Percentiles rank a stretch among this genome's conserved stretches.
These are phyloP conservation scores for Lacerta agilis DNA, from an alignment of 2,797 vertebrate species.

Conservation along the genomic window DNA sequence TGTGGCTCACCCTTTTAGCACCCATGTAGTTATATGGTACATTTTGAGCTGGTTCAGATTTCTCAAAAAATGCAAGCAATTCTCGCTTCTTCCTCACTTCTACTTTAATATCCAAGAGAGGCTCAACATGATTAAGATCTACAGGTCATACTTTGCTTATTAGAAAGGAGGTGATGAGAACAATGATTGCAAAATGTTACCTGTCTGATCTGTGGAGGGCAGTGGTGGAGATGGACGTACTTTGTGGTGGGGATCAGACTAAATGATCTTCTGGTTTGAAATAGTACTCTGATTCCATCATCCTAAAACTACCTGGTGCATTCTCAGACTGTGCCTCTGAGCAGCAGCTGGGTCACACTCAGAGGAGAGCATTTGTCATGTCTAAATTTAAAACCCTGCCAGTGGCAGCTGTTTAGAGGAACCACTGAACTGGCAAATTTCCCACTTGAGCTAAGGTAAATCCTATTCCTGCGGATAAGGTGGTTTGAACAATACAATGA, in stretches of 20 bases:
- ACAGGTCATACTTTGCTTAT: not conserved
- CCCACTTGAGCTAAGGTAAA: not conserved
- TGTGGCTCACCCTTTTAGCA: not conserved
- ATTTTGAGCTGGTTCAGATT: not conserved
- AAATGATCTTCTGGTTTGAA: not conserved
- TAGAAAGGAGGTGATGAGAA: not conserved
- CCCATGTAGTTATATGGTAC: not conserved
- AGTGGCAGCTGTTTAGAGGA: not conserved
- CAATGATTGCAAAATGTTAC: not conserved
- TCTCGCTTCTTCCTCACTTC: not conserved
- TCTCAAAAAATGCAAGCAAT: not conserved
- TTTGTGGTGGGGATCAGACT: not conserved
- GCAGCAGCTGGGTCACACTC: not conserved
- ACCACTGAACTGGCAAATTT: conserved; percentile 18
- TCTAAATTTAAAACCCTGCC: conserved; percentile 5
- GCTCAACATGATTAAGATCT: not conserved
- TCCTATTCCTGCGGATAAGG: not conserved
- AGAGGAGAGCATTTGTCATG: not conserved
- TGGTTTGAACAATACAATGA: not conserved
- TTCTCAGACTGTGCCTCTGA: not conserved
- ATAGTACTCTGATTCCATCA: no score
- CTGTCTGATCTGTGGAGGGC: not conserved
- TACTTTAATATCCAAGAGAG: not conserved
- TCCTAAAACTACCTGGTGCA: not conserved
- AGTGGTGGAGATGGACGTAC: not conserved